Percentiles rank a stretch among this genome's conserved stretches.
These are phyloP conservation scores for Lasioglossum villosulum DNA, from an alignment of 2,888 invertebrate species.

Conservation along the genomic window DNA sequence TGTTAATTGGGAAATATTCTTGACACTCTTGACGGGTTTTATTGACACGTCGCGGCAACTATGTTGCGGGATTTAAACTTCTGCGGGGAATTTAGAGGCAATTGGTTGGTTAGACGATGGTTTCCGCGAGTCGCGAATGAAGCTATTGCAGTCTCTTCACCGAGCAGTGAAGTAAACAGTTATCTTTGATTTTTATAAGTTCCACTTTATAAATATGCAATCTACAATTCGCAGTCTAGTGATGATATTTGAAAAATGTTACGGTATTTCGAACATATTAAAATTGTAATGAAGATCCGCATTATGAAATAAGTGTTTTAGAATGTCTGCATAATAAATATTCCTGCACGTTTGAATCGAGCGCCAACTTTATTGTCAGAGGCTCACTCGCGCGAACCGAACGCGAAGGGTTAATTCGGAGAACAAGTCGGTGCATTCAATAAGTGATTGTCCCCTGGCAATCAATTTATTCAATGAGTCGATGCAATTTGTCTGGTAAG, in stretches of 20 bases:
- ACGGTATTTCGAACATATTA: no score
- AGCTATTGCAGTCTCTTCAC: background rate
- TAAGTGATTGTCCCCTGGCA: background rate
- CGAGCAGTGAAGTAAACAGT: background rate
- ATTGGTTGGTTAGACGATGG: background rate
- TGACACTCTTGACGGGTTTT: background rate
- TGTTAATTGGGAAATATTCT: slow-evolving; percentile 5
- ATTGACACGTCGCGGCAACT: background rate
- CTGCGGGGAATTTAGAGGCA: background rate
- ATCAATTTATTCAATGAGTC: slow-evolving; percentile 10
- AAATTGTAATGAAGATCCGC: background rate
- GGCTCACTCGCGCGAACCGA: background rate
- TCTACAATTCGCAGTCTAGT: background rate
- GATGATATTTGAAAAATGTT: no score
- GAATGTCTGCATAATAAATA: background rate
- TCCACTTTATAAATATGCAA: no score
- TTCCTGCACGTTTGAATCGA: background rate
- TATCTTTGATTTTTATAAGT: background rate
- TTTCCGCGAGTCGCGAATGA: no score
- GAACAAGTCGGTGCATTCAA: slow-evolving; percentile 2
- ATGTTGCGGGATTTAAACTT: background rate
- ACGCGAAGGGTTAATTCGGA: slow-evolving; percentile 13
- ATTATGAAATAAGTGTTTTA: background rate
- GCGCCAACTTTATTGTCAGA: slow-evolving; percentile 5
- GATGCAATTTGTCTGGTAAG: slow-evolving; percentile 14